Conservation (phyloP, 2,797 vertebrate genomes). For the Thamnophis elegans region DNA sequence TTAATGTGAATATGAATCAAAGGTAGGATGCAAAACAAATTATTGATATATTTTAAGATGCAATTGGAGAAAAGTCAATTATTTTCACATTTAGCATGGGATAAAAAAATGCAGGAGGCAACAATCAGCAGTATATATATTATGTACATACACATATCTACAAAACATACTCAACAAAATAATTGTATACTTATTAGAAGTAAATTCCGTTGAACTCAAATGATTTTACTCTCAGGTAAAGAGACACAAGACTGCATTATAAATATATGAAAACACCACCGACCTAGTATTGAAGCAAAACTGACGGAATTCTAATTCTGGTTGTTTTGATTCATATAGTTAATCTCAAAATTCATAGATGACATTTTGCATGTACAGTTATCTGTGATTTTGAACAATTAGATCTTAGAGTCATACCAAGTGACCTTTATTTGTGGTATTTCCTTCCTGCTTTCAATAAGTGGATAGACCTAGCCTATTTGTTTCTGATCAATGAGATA, state of each 20-base stretch:
- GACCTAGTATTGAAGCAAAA: not conserved
- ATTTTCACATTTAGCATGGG: not conserved
- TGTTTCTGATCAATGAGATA: slow-evolving; percentile 58
- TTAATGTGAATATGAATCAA: not conserved
- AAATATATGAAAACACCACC: not conserved
- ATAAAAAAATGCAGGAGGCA: not conserved
- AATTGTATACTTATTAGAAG: not conserved
- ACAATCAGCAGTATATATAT: not conserved
- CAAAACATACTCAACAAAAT: not conserved
- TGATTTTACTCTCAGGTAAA: not conserved
- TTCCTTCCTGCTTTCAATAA: slow-evolving; percentile 56
- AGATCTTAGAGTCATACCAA: slow-evolving; percentile 47
- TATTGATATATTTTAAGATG: not conserved
- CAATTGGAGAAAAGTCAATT: not conserved
- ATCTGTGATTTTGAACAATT: slow-evolving; percentile 39
- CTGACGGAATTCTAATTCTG: not conserved
- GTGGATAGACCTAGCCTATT: slow-evolving; percentile 49
- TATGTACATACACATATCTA: not conserved
- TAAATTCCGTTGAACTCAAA: not conserved
- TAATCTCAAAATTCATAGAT: slow-evolving; percentile 45
- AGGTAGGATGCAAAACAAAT: not conserved
- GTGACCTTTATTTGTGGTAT: slow-evolving; percentile 63
- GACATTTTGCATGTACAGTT: slow-evolving; percentile 44
- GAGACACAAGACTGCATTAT: not conserved
- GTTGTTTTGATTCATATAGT: slow-evolving; percentile 30